These are phyloP conservation scores for Hypomesus transpacificus DNA, from an alignment of 2,113 vertebrate genomes.

Conservation along the genomic window DNA sequence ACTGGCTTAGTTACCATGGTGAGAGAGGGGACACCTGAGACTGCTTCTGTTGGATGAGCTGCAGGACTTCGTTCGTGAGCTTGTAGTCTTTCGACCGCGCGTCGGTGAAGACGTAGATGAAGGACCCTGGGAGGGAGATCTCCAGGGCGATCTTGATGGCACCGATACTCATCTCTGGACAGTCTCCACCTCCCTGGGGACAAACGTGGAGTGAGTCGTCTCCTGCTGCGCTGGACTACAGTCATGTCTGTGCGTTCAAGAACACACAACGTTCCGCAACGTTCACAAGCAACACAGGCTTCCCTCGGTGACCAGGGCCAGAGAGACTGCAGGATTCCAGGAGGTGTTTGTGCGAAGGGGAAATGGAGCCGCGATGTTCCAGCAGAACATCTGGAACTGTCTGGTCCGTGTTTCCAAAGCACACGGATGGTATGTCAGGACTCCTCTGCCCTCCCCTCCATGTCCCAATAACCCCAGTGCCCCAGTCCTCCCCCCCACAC, in stretches of 20 bases:
- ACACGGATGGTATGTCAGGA: slow-evolving; percentile 35
- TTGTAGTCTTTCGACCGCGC: slow-evolving; percentile 96
- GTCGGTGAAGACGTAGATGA: slow-evolving; percentile 97
- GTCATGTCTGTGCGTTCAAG: too few species aligned
- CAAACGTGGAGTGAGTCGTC: too few species aligned
- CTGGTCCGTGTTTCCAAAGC: slow-evolving; percentile 53
- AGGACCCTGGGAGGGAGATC: slow-evolving; percentile 94
- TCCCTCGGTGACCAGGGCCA: slow-evolving; percentile 19
- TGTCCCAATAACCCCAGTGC: slow-evolving; percentile 6
- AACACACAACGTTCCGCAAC: too few species aligned
- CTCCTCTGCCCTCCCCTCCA: slow-evolving; percentile 20
- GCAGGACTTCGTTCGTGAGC: slow-evolving; percentile 89
- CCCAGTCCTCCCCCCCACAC: neutral
- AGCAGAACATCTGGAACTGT: slow-evolving; percentile 68
- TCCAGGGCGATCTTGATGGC: slow-evolving; percentile 98
- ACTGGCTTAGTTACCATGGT: neutral
- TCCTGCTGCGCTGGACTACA: too few species aligned
- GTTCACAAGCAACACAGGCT: neutral
- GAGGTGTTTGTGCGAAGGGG: slow-evolving; percentile 26
- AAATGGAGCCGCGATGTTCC: slow-evolving; percentile 23
- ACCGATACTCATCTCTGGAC: slow-evolving; percentile 98
- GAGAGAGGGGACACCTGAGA: slow-evolving; percentile 79
- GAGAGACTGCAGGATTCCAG: slow-evolving; percentile 38
- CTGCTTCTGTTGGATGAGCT: slow-evolving; percentile 98
- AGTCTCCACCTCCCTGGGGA: slow-evolving; percentile 93